A percentile compares a stretch with the other conserved stretches of the same genome.
Conservation (phyloP, 1,140 invertebrate genomes). For the Doryteuthis pealeii region DNA sequence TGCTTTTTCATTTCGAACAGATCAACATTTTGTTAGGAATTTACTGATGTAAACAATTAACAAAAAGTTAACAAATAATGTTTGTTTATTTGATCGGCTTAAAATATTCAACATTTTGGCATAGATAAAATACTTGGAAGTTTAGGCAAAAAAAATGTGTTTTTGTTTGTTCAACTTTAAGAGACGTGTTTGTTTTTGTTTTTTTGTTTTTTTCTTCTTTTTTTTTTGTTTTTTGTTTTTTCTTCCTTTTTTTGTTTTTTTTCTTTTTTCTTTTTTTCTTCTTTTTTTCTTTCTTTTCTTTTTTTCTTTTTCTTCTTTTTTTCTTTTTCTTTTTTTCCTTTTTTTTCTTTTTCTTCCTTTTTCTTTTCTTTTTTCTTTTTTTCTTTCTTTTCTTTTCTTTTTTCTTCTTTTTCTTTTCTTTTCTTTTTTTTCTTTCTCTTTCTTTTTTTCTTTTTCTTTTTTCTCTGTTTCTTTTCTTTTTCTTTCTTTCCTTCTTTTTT, state of each 20-base stretch:
- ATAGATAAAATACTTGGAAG: no score
- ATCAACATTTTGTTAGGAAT: no score
- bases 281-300: slow-evolving; percentile 81
- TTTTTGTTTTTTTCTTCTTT: background rate
- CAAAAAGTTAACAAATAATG: no score
- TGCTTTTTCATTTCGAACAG: no score
- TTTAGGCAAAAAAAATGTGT: no score
- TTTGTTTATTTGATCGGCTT: no score
- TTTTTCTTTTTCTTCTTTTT: background rate
- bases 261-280: slow-evolving; percentile 61
- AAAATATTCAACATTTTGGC: no score
- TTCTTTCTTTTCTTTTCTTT: slow-evolving; percentile 73
- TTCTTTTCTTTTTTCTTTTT: slow-evolving; percentile 82
- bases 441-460: slow-evolving; percentile 42
- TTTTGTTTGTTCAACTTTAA: no score
- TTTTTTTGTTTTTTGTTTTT: background rate
- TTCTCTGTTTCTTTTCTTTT: background rate
- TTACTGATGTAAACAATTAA: no score
- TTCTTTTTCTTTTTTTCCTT: background rate
- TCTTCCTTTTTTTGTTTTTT: background rate
- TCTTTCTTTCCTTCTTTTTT: slow-evolving; percentile 5
- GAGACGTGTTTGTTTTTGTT: no score
- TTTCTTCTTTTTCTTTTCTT: slow-evolving; percentile 7
- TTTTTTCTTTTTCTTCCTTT: slow-evolving; percentile 64
- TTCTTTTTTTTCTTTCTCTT: slow-evolving; percentile 65